These are phyloP conservation scores for Oreochromis mossambicus DNA, from an alignment of 2,797 vertebrate species.

Conservation along the genomic window DNA sequence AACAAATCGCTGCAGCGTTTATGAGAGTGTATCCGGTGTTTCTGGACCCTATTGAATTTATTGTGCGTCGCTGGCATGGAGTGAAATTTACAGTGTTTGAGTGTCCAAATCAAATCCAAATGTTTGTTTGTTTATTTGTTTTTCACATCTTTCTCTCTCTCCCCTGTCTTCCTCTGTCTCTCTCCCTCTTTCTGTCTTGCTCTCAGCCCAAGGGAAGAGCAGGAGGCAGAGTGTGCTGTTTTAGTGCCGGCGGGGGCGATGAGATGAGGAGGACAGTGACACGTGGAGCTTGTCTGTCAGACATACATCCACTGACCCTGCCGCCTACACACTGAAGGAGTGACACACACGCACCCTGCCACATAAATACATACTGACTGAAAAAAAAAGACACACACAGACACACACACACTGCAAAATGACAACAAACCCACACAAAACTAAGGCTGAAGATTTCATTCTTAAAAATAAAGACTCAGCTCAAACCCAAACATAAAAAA, in stretches of 20 bases:
- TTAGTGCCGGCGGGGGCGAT: slow-evolving; percentile 54
- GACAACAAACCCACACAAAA: slow-evolving; percentile 28
- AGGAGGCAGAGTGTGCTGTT: slow-evolving; percentile 80
- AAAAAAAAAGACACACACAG: background rate
- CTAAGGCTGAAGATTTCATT: slow-evolving; percentile 39
- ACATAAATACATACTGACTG: slow-evolving; percentile 24
- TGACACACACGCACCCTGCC: slow-evolving; percentile 41
- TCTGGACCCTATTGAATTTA: background rate
- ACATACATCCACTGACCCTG: slow-evolving; percentile 51
- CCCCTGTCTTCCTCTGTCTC: background rate
- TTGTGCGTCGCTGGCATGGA: slow-evolving; percentile 1
- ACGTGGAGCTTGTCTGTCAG: slow-evolving; percentile 35
- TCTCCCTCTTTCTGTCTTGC: slow-evolving; percentile 9
- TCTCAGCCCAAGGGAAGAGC: slow-evolving; percentile 76
- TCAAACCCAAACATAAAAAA: slow-evolving; percentile 24
- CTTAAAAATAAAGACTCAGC: slow-evolving; percentile 13
- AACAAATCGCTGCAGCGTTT: background rate
- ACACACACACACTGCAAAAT: background rate
- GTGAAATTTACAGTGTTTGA: slow-evolving; percentile 8
- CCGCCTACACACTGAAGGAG: slow-evolving; percentile 46
- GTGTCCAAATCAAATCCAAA: background rate
- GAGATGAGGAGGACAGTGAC: slow-evolving; percentile 54
- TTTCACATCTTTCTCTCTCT: background rate
- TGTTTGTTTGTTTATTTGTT: background rate
- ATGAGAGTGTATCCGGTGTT: background rate